Conservation (phyloP, 2,888 invertebrate species). For the Ischnus inquisitorius region DNA sequence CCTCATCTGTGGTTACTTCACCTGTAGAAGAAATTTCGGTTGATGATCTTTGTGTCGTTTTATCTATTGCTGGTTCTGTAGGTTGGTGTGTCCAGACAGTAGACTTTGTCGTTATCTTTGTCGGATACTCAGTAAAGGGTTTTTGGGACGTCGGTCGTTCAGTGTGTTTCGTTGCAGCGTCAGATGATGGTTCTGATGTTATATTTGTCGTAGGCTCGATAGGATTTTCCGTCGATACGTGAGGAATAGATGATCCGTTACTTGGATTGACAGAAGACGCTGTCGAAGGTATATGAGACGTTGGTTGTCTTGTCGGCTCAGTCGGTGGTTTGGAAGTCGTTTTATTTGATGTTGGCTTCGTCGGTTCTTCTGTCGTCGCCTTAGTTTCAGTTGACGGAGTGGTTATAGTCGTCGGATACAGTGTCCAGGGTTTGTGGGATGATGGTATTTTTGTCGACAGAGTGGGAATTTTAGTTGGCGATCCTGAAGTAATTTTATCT, state of each 20-base stretch:
- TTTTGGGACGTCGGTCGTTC: neutral
- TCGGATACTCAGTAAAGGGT: constrained; percentile 12
- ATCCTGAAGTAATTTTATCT: neutral
- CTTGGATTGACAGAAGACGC: neutral
- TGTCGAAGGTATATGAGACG: constrained; percentile 1
- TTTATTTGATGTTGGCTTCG: neutral
- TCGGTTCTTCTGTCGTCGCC: constrained; percentile 2
- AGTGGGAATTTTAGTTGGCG: neutral
- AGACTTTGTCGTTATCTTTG: neutral
- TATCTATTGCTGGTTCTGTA: neutral
- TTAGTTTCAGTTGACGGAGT: neutral
- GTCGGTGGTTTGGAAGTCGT: neutral
- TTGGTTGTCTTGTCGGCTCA: neutral
- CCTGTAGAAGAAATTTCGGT: constrained; percentile 29
- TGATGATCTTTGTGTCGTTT: neutral
- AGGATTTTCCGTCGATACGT: neutral
- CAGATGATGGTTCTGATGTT: neutral
- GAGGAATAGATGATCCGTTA: neutral
- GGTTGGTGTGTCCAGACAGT: neutral
- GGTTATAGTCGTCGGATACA: neutral
- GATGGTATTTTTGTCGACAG: neutral
- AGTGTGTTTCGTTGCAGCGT: neutral
- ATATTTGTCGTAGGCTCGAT: neutral
- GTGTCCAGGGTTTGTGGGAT: neutral
- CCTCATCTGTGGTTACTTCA: neutral